Conservation (phyloP, 2,113 vertebrate genomes). For the Heterochromis multidens region DNA sequence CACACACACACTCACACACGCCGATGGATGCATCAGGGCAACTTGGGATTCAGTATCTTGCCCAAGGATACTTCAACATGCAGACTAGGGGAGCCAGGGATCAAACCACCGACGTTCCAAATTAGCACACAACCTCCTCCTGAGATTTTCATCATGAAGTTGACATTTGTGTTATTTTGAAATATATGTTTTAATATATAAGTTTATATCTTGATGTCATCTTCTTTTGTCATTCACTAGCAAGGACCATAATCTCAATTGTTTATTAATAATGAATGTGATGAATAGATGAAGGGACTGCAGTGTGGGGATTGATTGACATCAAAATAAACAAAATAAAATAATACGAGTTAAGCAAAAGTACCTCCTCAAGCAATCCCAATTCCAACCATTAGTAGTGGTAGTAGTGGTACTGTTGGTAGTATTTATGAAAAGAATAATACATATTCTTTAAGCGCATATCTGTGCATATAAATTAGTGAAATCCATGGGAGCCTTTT, state of each 20-base stretch:
- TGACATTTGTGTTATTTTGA: background rate
- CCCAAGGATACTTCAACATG: background rate
- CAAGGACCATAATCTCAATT: background rate
- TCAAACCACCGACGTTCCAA: background rate
- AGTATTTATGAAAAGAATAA: too few relatives aligned
- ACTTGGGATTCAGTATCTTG: background rate
- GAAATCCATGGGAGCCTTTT: background rate
- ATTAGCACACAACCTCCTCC: background rate
- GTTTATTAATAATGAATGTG: background rate
- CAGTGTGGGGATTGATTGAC: background rate
- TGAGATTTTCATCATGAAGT: background rate
- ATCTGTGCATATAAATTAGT: background rate
- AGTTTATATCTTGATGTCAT: background rate
- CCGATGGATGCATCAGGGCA: background rate
- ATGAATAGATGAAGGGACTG: background rate
- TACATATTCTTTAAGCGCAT: too few relatives aligned
- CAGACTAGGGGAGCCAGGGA: background rate
- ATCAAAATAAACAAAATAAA: background rate
- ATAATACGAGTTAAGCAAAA: background rate
- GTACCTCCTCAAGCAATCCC: too few relatives aligned
- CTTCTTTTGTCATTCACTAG: background rate
- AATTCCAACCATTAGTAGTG: background rate
- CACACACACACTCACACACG: too few relatives aligned
- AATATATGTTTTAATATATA: background rate
- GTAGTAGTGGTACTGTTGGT: background rate